Evolutionary conservation across 2,888 invertebrate genomes (phyloP), one percentile per base, ranked within the genome.

Genomic region (Cabera pusaria): DNA sequence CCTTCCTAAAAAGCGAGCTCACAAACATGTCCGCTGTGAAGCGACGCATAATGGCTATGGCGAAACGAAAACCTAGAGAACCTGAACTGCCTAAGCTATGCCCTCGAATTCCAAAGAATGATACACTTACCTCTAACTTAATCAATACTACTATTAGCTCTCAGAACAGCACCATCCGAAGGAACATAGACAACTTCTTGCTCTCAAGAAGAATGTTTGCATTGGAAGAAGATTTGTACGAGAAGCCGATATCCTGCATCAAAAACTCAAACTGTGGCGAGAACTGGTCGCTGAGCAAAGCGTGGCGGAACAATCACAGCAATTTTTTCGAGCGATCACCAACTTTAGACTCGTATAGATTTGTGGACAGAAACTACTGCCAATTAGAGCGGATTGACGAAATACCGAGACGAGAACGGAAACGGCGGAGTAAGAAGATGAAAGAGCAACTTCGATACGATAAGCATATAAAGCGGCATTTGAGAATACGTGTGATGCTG

Each of bases 401-500:
- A 55, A 58, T 84, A 6, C 87, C 87, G 2, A 60, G 64, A 5
- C 64, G 59, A 42, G 79, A 70, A 52, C 72, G 66, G 39, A 79
- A 69, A 54, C 74, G 72, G 46, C 50, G 73, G 12, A 74, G 72
- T 27, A 77, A 72, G 48, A 74, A 73, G 52, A 39, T 88, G 22
- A 91, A 90, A 49, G 89, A 90, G 46, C 86, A 88, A 45, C 35
- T 89, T 34, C 75, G 89, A 9, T 90, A 90, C 37, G 92, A 92
- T 52, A 90, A 91, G 45, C 90, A 91, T 56, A 90, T 92, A 1
- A 92, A 92, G 32, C 79, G 92, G 10, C 92, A 93, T 60, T 91
- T 93, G 10, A 85, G 92, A 37, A 91, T 93, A 8, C 83, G 93
- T 6, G 91, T 93, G 26, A 92, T 93, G 90, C 76, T 93, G 55